phyloP scores from a whole-genome alignment of 2,797 vertebrate genomes.

The Neosilurus mollespiculum region DNA sequence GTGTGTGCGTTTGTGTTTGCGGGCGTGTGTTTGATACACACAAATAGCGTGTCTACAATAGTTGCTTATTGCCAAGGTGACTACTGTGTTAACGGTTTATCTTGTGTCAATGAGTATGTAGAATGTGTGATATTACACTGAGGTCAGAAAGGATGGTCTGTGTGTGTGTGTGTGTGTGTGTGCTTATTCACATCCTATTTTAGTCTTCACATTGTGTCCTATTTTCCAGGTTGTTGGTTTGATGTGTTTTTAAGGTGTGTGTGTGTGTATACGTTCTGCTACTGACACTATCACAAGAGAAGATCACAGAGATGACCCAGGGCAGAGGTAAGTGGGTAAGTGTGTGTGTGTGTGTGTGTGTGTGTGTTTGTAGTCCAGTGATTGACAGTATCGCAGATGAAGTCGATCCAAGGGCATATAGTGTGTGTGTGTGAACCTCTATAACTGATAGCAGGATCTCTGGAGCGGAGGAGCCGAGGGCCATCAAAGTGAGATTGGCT shows the following conservation, averaged over 20 bases:
- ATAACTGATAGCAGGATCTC: slow-evolving; percentile 95
- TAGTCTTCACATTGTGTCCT: not conserved
- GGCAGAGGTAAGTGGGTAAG: not conserved
- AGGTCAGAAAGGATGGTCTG: not conserved
- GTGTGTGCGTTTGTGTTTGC: slow-evolving; percentile 1
- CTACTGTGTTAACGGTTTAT: not conserved
- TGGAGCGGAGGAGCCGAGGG: slow-evolving; percentile 89
- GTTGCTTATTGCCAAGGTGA: slow-evolving; percentile 11
- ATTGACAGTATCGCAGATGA: not conserved
- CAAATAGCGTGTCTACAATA: not conserved
- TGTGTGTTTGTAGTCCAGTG: slow-evolving; percentile 10
- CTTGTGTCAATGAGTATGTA: slow-evolving; percentile 20
- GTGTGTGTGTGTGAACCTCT: slow-evolving; percentile 72
- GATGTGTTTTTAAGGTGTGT: not conserved
- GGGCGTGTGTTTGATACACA: not conserved
- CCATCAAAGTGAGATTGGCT: slow-evolving; percentile 95
- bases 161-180: not conserved
- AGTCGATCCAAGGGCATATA: not conserved
- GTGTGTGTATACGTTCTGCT: slow-evolving; percentile 1
- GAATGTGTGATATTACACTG: slow-evolving; percentile 11
- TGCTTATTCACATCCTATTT: not conserved
- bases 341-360: slow-evolving; percentile 14
- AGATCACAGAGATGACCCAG: slow-evolving; percentile 14
- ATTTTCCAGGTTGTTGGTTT: not conserved
- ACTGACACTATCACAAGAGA: slow-evolving; percentile 22